Percentiles rank a stretch among this genome's conserved stretches.
Evolutionary conservation across 2,113 vertebrate species (phyloP).

Genomic region (Pterocles orientalis): DNA sequence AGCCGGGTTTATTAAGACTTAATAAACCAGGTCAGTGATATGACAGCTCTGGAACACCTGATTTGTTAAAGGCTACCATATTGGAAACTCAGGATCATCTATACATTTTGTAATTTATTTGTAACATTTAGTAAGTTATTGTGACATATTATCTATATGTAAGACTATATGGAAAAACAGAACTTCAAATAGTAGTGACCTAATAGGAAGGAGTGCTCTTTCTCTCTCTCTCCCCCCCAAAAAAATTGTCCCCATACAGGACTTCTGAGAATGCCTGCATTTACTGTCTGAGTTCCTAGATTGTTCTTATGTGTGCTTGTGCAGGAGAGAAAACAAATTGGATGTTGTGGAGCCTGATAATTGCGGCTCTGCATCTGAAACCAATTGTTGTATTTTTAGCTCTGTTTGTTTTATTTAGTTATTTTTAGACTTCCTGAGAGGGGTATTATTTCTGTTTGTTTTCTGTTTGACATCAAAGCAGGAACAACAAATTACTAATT

Average conservation of each 20-base stretch:
- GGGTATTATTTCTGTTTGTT: conserved; percentile 34
- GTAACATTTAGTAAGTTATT: not conserved
- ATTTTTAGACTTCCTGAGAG: conserved; percentile 63
- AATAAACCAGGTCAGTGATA: not conserved
- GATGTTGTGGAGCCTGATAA: conserved; percentile 13
- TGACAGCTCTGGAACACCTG: not conserved
- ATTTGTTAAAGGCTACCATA: not conserved
- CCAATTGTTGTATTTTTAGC: conserved; percentile 41
- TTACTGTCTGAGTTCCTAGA: not conserved
- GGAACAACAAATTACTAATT: conserved; percentile 43
- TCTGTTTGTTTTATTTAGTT: conserved; percentile 8
- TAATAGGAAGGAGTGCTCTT: not conserved
- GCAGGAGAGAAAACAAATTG: not conserved
- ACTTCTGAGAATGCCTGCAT: not conserved
- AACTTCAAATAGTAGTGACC: not conserved
- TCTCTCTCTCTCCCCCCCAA: rapidly evolving
- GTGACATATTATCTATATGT: not conserved
- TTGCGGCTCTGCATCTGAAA: conserved; percentile 39
- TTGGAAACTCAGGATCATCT: not conserved
- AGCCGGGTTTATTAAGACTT: not conserved
- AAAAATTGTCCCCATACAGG: not conserved
- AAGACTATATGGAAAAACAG: not conserved
- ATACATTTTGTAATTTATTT: not conserved
- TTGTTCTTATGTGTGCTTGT: not conserved
- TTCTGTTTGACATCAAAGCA: conserved; percentile 52